phyloP scores from a whole-genome alignment of 2,888 invertebrate species.

The Xanthia togata region DNA sequence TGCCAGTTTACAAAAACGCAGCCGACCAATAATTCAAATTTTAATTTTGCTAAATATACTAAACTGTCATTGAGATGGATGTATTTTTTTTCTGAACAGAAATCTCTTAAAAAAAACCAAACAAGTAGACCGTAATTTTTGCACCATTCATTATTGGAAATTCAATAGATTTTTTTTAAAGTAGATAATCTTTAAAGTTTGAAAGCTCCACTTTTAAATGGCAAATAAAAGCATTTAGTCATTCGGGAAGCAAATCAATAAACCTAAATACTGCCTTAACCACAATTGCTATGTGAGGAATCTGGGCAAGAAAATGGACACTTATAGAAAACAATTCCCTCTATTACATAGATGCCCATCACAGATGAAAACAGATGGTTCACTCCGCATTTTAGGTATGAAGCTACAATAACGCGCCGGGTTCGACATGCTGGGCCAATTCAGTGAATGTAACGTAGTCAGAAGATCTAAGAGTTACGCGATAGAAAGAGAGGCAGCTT shows the following conservation, averaged over 20 bases:
- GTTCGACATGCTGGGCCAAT: too few species aligned
- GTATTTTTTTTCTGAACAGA: not conserved
- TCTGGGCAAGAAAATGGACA: slow-evolving; percentile 18
- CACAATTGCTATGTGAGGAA: slow-evolving; percentile 13
- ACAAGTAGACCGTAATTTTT: not conserved
- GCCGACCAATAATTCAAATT: not conserved
- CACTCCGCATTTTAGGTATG: too few species aligned
- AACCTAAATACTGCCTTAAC: slow-evolving; percentile 31
- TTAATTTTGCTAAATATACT: not conserved
- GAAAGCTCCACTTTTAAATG: slow-evolving; percentile 2
- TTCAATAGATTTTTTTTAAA: not conserved
- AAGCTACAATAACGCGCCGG: too few species aligned
- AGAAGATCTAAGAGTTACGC: too few species aligned
- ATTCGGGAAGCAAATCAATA: slow-evolving; percentile 32
- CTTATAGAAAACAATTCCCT: slow-evolving; percentile 37
- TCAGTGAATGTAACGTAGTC: too few species aligned
- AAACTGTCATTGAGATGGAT: not conserved
- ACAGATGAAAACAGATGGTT: too few species aligned
- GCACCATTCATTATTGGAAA: not conserved
- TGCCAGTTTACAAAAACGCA: not conserved
- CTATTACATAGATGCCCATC: slow-evolving; percentile 20
- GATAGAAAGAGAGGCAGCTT: too few species aligned
- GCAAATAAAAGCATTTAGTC: slow-evolving; percentile 16
- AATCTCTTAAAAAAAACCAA: not conserved
- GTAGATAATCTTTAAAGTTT: not conserved